Conservation (phyloP, 2,113 vertebrate genomes). For the Planiliza haematocheilus region DNA sequence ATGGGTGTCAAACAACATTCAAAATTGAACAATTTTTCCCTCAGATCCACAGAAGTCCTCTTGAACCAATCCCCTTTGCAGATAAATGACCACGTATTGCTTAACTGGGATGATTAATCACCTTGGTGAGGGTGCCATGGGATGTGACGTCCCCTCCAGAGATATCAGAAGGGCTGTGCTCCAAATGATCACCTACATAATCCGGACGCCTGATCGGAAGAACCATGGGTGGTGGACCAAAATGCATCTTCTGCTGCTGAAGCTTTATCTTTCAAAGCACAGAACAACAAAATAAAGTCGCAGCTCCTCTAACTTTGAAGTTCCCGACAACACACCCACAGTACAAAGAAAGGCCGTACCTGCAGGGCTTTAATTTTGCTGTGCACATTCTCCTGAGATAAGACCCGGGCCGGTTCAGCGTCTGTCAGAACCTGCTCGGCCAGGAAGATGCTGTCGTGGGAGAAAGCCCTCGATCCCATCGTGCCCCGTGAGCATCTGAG, state of each 20-base stretch:
- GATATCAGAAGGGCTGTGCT: slow-evolving; percentile 85
- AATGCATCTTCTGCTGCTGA: slow-evolving; percentile 89
- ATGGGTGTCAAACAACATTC: neutral
- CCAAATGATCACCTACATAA: slow-evolving; percentile 84
- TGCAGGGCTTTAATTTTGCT: slow-evolving; percentile 92
- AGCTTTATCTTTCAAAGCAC: slow-evolving; percentile 86
- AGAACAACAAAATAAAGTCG: neutral
- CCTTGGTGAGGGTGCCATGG: slow-evolving; percentile 79
- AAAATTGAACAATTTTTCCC: neutral
- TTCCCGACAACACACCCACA: neutral
- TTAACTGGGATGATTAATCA: slow-evolving; percentile 46
- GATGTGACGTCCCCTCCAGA: slow-evolving; percentile 74
- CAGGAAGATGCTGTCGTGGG: slow-evolving; percentile 96
- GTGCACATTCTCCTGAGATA: slow-evolving; percentile 93
- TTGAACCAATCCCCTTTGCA: too few species aligned
- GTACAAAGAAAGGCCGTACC: slow-evolving; percentile 78
- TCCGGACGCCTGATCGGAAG: slow-evolving; percentile 81
- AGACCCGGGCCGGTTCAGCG: slow-evolving; percentile 84
- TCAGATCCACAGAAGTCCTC: neutral
- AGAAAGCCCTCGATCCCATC: slow-evolving; percentile 90
- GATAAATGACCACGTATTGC: neutral
- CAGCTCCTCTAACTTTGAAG: neutral
- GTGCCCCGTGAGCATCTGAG: slow-evolving; percentile 81
- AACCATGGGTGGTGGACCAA: slow-evolving; percentile 85
- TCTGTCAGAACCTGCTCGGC: slow-evolving; percentile 84